Percentiles rank a stretch among this genome's conserved stretches.
phyloP scores from a whole-genome alignment of 2,888 invertebrate species.

The Elysia crispata region DNA sequence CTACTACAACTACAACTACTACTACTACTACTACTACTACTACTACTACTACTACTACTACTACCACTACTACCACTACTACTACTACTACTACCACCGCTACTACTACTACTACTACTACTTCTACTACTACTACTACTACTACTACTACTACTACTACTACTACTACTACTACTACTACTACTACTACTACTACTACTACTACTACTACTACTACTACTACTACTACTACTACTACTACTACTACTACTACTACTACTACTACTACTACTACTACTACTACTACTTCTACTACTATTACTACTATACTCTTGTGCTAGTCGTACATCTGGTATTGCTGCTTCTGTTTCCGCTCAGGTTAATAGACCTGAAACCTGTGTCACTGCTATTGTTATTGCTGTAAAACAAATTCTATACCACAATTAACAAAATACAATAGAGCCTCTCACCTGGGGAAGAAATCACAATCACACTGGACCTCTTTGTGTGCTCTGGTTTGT shows the following conservation, averaged over 20 bases:
- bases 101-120: too few relatives aligned
- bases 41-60: constrained; percentile 9
- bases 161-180: constrained; percentile 9
- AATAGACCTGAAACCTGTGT: too few relatives aligned
- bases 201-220: constrained; percentile 9
- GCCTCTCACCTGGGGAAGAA: too few relatives aligned
- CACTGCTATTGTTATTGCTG: too few relatives aligned
- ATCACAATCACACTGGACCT: too few relatives aligned
- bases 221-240: constrained; percentile 9
- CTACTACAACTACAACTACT: neutral
- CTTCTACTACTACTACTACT: constrained; percentile 9
- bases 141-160: constrained; percentile 9
- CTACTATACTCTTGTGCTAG: too few relatives aligned
- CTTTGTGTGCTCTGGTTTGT: too few relatives aligned
- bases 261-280: constrained; percentile 9
- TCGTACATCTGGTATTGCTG: neutral
- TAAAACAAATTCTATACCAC: too few relatives aligned
- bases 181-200: constrained; percentile 9
- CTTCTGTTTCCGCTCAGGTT: neutral
- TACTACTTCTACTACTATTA: neutral
- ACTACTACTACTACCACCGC: too few relatives aligned
- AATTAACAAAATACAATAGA: too few relatives aligned
- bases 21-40: constrained; percentile 9
- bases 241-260: constrained; percentile 9
- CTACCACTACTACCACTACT: neutral